Conservation (phyloP, 2,113 vertebrate genomes). For the Struthidea cinerea region DNA sequence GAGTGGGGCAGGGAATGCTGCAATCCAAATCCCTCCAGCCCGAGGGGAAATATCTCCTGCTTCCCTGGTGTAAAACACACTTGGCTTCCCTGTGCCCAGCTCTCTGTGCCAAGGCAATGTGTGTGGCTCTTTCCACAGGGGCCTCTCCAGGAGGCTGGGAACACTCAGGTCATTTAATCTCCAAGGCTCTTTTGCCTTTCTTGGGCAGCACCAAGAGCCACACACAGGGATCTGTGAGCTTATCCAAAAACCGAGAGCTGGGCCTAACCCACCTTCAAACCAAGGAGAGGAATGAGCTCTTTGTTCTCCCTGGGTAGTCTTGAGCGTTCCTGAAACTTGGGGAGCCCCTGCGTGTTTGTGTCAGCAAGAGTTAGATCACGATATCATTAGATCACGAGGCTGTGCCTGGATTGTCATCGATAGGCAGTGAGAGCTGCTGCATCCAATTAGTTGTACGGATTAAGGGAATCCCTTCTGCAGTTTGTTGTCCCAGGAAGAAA, state of each 20-base stretch:
- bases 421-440: background rate
- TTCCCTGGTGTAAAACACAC: background rate
- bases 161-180: background rate
- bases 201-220: background rate
- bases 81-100: rapidly evolving
- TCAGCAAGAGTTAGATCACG: background rate
- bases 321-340: background rate
- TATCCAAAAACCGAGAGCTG: background rate
- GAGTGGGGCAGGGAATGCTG: background rate
- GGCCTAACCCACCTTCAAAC: background rate
- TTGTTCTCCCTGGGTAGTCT: too few relatives aligned
- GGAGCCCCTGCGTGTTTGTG: background rate
- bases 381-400: background rate
- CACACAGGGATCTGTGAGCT: background rate
- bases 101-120: rapidly evolving
- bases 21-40: background rate
- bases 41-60: background rate
- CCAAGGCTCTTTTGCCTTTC: background rate
- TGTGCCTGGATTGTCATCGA: background rate
- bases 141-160: background rate
- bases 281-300: background rate
- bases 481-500: background rate
- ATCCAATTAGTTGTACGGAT: background rate
- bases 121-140: background rate
- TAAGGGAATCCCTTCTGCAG: background rate